Evolutionary conservation across 2,113 vertebrate species (phyloP).

Genomic region (Aspiorhynchus laticeps): DNA sequence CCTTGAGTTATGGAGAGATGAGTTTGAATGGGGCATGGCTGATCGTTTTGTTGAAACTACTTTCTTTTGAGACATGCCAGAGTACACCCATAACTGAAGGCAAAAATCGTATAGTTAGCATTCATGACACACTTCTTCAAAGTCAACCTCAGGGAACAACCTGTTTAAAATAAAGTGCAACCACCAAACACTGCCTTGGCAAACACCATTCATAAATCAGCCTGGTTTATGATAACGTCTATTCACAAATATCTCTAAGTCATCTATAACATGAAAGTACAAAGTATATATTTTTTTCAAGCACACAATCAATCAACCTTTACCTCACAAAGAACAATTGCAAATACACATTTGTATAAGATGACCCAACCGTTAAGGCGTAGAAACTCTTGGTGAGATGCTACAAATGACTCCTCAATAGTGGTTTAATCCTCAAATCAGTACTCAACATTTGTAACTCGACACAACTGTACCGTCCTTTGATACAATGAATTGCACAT

Average conservation of each 20-base stretch:
- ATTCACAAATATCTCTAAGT: constrained; percentile 40
- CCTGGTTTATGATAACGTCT: constrained; percentile 46
- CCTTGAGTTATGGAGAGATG: constrained; percentile 67
- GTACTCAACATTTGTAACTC: constrained; percentile 35
- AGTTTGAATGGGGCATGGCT: constrained; percentile 58
- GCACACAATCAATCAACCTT: constrained; percentile 50
- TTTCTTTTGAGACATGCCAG: constrained; percentile 37
- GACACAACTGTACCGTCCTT: background rate
- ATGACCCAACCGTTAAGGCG: constrained; percentile 72
- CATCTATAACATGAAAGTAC: constrained; percentile 54
- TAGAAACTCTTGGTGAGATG: constrained; percentile 76
- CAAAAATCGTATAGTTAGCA: constrained; percentile 41
- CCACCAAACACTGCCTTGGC: constrained; percentile 39
- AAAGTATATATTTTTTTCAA: constrained; percentile 44
- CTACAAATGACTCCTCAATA: constrained; percentile 68
- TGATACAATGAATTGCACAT: constrained; percentile 40
- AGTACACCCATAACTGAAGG: constrained; percentile 42
- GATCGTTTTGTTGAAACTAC: constrained; percentile 43
- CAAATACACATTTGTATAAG: constrained; percentile 54
- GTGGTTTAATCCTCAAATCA: constrained; percentile 44
- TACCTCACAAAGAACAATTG: constrained; percentile 60
- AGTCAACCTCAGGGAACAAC: constrained; percentile 36
- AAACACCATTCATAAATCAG: constrained; percentile 42
- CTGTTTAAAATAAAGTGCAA: constrained; percentile 53
- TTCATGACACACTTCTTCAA: constrained; percentile 20